Base-by-base conservation (phyloP, 2,888 invertebrate genomes). In the Oscheius sp. region DNA sequence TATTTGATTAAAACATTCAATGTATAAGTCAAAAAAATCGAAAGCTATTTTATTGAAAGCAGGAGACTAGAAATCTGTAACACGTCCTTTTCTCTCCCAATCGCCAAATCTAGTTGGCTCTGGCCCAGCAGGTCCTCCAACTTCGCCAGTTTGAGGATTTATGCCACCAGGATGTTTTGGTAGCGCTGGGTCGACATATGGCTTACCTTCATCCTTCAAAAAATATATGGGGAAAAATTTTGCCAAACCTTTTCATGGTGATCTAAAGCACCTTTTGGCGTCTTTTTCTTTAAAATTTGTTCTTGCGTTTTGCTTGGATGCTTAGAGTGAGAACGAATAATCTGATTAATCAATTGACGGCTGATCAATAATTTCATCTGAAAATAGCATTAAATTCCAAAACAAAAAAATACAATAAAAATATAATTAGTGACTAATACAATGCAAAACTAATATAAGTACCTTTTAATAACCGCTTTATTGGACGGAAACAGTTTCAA, bases 61-160 rank as follows among this genome's bases (percentile, higher is more conserved):
- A 48, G 20, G 12, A 48, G 12, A 48, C 12, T 69, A 97, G 89
- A 98, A 98, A 89, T 98, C 98, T 1, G 93, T 90, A 42, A 95
- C 95, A 86, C 97, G 90, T 71, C 98, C 98, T 87, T 99, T 99
- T 78, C 97, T 90, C 87, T 98, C 98, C 98, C 98, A 98, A 89
- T 99, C 98, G 1, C 98, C 98, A 89, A 94, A 98, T 80, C 98
- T 91, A 12, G 98, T 99, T 8, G 98, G 98, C 89, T 98, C 98
- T 0, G 96, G 98, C 5, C 98, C 98, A n/a, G 78, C 75, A 17
- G 78, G 78, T 52, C 78, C 78, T 10, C 78, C 48, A 45, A 57
- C 48, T 65, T 98, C 97, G 12, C 97, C 97, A 5, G 96, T 97
- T 69, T 91, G 86, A 4, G 96, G 96, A 89, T 97, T 96, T 1